phyloP scores from a whole-genome alignment of 2,888 invertebrate genomes.

The Julus scandinavius region DNA sequence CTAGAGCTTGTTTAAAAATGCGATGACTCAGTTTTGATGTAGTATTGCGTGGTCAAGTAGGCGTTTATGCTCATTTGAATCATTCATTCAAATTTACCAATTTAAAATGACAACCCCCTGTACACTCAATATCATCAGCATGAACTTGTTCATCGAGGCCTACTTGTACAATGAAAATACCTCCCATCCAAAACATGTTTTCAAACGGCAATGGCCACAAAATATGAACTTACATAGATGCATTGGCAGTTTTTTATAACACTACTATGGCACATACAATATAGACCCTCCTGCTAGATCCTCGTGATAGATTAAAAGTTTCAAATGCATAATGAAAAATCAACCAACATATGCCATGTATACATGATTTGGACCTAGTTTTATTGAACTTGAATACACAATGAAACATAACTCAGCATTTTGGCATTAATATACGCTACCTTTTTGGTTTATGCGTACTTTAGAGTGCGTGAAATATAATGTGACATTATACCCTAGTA shows the following conservation, averaged over 20 bases:
- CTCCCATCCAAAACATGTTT: not conserved
- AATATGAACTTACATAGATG: not conserved
- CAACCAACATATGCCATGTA: not conserved
- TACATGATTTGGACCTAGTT: not conserved
- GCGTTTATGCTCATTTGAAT: not conserved
- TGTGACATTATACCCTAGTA: not conserved
- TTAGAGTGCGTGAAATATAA: not conserved
- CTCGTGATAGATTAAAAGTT: not conserved
- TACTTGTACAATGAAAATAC: not conserved
- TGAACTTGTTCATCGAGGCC: not conserved
- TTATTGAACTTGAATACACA: not conserved
- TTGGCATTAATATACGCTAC: not conserved
- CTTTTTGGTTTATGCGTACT: not conserved
- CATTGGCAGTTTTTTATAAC: not conserved
- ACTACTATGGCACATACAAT: not conserved
- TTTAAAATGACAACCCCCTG: not conserved
- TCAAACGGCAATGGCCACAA: not conserved
- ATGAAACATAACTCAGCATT: slow-evolving; percentile 17
- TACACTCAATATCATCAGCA: not conserved
- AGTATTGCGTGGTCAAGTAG: not conserved
- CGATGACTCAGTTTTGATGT: not conserved
- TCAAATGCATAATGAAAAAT: not conserved
- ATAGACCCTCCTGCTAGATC: not conserved
- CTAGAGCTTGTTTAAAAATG: not conserved
- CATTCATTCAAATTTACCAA: not conserved